Base-by-base conservation (phyloP, 2,797 vertebrate species). In the Phalloptychus januarius region DNA sequence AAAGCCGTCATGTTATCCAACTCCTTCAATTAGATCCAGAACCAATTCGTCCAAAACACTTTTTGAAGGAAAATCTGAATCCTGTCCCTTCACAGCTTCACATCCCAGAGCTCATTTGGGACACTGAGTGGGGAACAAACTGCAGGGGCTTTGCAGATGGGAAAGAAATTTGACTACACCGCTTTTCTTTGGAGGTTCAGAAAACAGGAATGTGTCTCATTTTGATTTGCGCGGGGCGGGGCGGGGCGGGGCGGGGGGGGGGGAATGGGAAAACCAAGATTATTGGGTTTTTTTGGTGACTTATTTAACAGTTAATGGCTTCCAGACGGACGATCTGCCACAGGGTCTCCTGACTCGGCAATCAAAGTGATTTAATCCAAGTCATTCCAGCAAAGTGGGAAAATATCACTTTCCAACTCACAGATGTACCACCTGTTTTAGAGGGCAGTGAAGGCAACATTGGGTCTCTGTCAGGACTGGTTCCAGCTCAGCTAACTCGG, bases 131-230 rank as follows among this genome's bases (percentile, higher is more conserved):
- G 50, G 73, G 38, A 58, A 71, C 18, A 61, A 87, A 82, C 84
- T 84, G 85, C 85, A 81, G 76, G 61, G 36, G 74, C 56, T 83
- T 48, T 36, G 81, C 12, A 42, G 12, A 44, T 48, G 74, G 52
- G 44, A 83, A 84, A 33, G 4, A 44, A 48, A 67, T 56, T 71
- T 63, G 63, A 33, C 73, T 70, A 79, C 8, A 61, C 15, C 65
- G 16, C 71, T 72, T 45, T 28, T 82, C 71, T 7, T 73, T 16
- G 1, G 15, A 40, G 20, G 44, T 67, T 65, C 40, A 67, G 7
- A 25, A 69, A 72, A 25, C 4, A 7, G 42, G 58, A 54, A 20
- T 7, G 16, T 48, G 54, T 74, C 74, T 36, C 33, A 45, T 75
- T 76, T 80, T 52, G 0, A 76, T 40, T 67, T 65, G 28, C 54